Conservation (phyloP, 2,113 vertebrate species). For the Sphaerodactylus townsendi region DNA sequence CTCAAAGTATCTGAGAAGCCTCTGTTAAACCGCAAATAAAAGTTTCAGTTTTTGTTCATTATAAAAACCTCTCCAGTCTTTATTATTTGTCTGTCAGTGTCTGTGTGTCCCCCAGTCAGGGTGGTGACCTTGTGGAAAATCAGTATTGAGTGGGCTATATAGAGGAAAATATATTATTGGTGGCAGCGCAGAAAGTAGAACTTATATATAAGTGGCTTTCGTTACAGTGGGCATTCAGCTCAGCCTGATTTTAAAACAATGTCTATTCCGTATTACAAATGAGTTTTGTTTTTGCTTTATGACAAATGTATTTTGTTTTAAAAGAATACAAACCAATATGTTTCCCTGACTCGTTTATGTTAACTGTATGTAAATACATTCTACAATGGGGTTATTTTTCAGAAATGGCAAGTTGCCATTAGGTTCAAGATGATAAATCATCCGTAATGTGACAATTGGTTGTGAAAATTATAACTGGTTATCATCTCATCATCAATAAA, state of each 20-base stretch:
- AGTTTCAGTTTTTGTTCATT: too few species aligned
- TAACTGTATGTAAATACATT: slow-evolving; percentile 27
- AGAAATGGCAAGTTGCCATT: not conserved
- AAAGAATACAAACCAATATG: not conserved
- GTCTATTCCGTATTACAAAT: not conserved
- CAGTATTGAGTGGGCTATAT: too few species aligned
- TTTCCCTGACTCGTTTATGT: slow-evolving; percentile 4
- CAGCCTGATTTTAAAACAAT: not conserved
- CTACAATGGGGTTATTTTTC: slow-evolving; percentile 13
- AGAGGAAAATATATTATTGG: too few species aligned
- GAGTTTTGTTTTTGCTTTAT: not conserved
- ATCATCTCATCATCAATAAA: slow-evolving; percentile 46
- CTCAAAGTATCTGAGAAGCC: too few species aligned
- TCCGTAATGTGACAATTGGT: slow-evolving; percentile 26
- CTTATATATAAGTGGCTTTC: too few species aligned
- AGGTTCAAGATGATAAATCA: slow-evolving; percentile 36
- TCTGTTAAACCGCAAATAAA: too few species aligned
- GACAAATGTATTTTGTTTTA: slow-evolving; percentile 6
- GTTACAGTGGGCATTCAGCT: not conserved
- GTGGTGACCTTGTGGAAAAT: too few species aligned
- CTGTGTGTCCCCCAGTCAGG: too few species aligned
- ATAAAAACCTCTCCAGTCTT: too few species aligned
- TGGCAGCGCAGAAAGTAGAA: too few species aligned
- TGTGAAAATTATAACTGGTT: slow-evolving; percentile 44
- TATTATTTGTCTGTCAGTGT: too few species aligned